phyloP scores from a whole-genome alignment of 2,888 invertebrate species.

The Papilio elwesi region DNA sequence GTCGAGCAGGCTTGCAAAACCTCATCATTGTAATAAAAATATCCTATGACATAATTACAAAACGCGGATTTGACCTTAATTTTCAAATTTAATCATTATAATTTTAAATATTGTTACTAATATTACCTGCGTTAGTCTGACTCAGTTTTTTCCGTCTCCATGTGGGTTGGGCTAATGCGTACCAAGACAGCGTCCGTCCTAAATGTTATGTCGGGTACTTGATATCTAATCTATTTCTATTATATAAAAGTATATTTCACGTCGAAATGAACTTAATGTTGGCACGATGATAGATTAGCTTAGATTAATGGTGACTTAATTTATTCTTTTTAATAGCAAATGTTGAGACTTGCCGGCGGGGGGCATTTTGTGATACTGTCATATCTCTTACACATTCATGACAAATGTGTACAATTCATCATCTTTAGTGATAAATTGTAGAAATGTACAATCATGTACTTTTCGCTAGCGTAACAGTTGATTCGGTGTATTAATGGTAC shows the following conservation, averaged over 20 bases:
- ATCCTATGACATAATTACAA: not conserved
- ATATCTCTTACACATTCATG: slow-evolving; percentile 27
- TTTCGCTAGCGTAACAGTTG: not conserved
- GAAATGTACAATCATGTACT: not conserved
- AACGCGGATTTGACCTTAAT: slow-evolving; percentile 4
- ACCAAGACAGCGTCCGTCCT: not conserved
- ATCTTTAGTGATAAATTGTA: not conserved
- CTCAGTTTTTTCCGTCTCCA: not conserved
- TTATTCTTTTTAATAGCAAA: slow-evolving; percentile 1
- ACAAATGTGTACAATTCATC: slow-evolving; percentile 22
- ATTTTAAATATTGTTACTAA: not conserved
- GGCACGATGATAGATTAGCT: slow-evolving; percentile 26
- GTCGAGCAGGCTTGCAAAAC: not conserved
- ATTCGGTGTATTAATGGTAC: not conserved
- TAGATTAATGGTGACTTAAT: slow-evolving; percentile 2
- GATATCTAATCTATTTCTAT: not conserved
- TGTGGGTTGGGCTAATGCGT: not conserved
- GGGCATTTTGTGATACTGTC: slow-evolving; percentile 18
- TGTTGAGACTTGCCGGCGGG: slow-evolving; percentile 20
- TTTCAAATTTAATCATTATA: not conserved
- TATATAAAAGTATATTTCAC: not conserved
- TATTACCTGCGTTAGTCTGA: not conserved
- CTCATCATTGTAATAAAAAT: not conserved
- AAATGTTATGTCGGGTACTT: not conserved
- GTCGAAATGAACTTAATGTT: slow-evolving; percentile 17